Percentiles rank a stretch among this genome's conserved stretches.
These are phyloP conservation scores for Elachura formosa DNA, from an alignment of 2,113 vertebrate genomes.

Conservation along the genomic window DNA sequence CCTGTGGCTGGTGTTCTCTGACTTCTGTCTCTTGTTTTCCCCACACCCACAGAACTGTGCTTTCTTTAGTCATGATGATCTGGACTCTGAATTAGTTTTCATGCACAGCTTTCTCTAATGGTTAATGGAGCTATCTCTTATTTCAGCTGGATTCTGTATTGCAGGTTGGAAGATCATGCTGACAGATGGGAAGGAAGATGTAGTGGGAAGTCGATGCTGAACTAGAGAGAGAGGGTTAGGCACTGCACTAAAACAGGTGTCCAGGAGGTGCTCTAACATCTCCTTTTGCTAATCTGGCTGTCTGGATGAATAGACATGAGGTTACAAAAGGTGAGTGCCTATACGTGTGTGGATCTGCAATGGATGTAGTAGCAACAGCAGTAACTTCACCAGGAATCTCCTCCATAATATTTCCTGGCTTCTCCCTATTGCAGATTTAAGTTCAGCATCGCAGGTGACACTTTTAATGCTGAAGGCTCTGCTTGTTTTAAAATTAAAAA, in stretches of 20 bases:
- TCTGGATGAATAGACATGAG: background rate
- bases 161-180: background rate
- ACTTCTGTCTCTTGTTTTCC: background rate
- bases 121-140: background rate
- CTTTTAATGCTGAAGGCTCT: background rate
- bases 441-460: background rate
- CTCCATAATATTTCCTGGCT: background rate
- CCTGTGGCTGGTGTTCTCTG: background rate
- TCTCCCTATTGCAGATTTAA: background rate
- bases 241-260: background rate
- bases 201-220: background rate
- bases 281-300: background rate
- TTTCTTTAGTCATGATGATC: background rate
- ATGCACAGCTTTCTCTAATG: background rate
- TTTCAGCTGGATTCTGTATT: background rate
- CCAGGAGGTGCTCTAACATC: background rate
- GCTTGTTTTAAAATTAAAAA: background rate
- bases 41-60: background rate
- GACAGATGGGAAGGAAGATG: background rate
- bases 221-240: background rate
- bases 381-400: background rate
- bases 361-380: background rate
- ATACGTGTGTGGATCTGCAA: background rate
- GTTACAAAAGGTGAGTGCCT: background rate
- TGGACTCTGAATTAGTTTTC: background rate